These are phyloP conservation scores for Mionectes macconnelli DNA, from an alignment of 2,113 vertebrate genomes.

Conservation along the genomic window DNA sequence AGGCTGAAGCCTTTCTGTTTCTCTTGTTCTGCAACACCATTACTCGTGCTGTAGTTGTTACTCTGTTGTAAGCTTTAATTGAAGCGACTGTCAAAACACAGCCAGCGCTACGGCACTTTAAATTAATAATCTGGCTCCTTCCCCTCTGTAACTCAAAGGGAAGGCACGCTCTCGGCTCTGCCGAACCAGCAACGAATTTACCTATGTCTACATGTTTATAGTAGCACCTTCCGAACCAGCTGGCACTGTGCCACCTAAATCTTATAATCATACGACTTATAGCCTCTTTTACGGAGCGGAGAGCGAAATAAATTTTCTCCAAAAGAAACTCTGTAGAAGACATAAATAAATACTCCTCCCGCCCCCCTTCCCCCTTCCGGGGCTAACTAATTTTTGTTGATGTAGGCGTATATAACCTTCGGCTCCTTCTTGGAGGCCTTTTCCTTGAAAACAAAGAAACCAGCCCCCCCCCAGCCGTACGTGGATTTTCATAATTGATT, in stretches of 20 bases:
- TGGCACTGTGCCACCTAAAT: neutral
- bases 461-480: neutral
- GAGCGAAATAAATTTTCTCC: neutral
- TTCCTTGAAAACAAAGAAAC: slow-evolving; percentile 45
- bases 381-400: neutral
- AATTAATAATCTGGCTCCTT: neutral
- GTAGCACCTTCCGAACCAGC: neutral
- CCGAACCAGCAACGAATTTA: slow-evolving; percentile 5
- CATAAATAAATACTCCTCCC: neutral
- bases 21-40: neutral
- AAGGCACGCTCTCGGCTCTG: neutral
- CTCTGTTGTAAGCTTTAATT: slow-evolving; percentile 13
- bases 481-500: neutral
- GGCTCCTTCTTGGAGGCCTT: neutral
- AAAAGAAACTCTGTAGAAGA: neutral
- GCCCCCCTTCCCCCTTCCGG: neutral
- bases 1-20: neutral
- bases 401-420: neutral
- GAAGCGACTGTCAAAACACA: slow-evolving; percentile 47
- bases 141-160: neutral
- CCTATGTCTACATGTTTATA: neutral
- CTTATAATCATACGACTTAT: neutral
- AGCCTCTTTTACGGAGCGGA: neutral
- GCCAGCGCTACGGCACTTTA: neutral
- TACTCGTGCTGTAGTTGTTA: neutral